Evolutionary conservation across 1,140 invertebrate genomes (phyloP).

Genomic region (Drosophila triauraria): DNA sequence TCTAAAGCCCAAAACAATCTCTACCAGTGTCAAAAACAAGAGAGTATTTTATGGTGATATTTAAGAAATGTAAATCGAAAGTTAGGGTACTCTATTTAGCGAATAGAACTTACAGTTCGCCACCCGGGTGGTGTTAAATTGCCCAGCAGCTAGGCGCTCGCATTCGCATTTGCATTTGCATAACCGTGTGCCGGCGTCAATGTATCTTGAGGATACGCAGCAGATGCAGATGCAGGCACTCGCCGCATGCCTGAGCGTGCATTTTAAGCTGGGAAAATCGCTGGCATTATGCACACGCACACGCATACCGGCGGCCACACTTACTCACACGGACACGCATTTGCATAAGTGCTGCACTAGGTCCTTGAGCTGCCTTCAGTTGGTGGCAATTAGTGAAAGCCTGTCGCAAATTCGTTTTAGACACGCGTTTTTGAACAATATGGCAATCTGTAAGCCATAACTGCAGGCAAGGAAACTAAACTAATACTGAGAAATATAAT

Average conservation of each 20-base stretch:
- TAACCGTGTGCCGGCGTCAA: conserved; percentile 53
- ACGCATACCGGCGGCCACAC: conserved; percentile 16
- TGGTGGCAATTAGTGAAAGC: conserved; percentile 57
- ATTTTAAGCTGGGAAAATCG: conserved; percentile 45
- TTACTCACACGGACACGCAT: conserved; percentile 18
- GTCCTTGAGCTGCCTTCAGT: conserved; percentile 31
- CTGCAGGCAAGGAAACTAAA: neutral
- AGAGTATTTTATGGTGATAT: neutral
- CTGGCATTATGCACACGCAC: conserved; percentile 48
- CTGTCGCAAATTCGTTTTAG: conserved; percentile 21
- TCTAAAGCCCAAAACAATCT: neutral
- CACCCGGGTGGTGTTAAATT: conserved; percentile 69
- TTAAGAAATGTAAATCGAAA: neutral
- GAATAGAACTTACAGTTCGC: neutral
- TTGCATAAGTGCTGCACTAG: conserved; percentile 37
- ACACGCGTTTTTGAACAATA: neutral
- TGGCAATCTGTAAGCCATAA: neutral
- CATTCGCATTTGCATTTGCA: conserved; percentile 72
- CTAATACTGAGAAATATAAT: too few species aligned
- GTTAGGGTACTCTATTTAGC: neutral
- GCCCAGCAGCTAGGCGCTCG: conserved; percentile 61
- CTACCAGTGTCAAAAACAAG: too few species aligned
- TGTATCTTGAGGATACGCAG: conserved; percentile 63
- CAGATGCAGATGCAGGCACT: conserved; percentile 22
- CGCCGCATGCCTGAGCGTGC: conserved; percentile 29